phyloP scores from a whole-genome alignment of 2,797 vertebrate genomes.

The Danionella dracula region DNA sequence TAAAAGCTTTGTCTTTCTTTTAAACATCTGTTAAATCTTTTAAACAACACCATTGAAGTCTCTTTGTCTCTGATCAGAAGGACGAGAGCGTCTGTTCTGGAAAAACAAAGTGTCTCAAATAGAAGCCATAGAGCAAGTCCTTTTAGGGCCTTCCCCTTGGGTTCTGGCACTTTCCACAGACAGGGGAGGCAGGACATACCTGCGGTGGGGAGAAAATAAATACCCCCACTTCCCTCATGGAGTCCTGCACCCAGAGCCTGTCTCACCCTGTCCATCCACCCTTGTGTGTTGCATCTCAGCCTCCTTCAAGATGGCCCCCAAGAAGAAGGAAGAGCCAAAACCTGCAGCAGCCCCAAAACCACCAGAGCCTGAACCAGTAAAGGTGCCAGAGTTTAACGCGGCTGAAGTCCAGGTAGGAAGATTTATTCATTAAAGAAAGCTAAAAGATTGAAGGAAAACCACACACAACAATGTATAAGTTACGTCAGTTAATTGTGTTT shows the following conservation, averaged over 20 bases:
- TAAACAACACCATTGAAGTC: constrained; percentile 35
- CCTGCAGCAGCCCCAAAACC: constrained; percentile 64
- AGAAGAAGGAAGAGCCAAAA: constrained; percentile 92
- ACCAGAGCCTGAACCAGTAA: constrained; percentile 76
- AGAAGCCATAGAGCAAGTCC: constrained; percentile 77
- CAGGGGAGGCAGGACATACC: constrained; percentile 57
- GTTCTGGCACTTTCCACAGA: constrained; percentile 55
- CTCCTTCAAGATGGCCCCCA: constrained; percentile 78
- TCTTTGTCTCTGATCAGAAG: constrained; percentile 20
- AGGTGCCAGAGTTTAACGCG: constrained; percentile 83
- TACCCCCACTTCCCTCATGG: constrained; percentile 36
- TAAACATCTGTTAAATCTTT: no score
- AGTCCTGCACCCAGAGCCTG: constrained; percentile 43
- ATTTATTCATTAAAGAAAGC: no score
- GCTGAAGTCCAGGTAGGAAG: constrained; percentile 76
- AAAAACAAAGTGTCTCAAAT: constrained; percentile 80
- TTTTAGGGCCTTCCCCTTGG: constrained; percentile 83
- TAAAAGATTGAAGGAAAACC: no score
- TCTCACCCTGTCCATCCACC: constrained; percentile 38
- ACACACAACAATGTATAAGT: no score
- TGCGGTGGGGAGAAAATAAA: constrained; percentile 63
- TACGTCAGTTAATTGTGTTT: no score
- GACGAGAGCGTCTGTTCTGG: constrained; percentile 48
- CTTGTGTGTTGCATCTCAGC: constrained; percentile 24
- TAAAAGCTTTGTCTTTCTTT: no score